Evolutionary conservation across 2,113 vertebrate species (phyloP).

Genomic region (Eleginops maclovinus): DNA sequence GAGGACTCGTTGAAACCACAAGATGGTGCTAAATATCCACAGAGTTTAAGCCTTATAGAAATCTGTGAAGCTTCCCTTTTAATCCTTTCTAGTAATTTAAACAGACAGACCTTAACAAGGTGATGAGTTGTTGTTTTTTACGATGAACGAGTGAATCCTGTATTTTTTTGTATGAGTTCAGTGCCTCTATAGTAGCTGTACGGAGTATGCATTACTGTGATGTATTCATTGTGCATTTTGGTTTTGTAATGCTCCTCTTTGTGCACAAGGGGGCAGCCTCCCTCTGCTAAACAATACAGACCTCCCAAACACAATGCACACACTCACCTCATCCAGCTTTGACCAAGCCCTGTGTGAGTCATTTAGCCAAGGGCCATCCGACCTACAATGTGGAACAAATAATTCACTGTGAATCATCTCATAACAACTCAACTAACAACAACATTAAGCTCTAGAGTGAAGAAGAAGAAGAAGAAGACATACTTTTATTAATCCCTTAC

Average conservation of each 20-base stretch:
- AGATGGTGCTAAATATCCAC: constrained; percentile 47
- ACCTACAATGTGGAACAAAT: neutral
- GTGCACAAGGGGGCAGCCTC: constrained; percentile 41
- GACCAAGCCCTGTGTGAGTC: neutral
- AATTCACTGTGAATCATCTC: neutral
- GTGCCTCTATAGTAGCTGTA: too few species aligned
- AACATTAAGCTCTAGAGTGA: too few species aligned
- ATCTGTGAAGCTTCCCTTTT: neutral
- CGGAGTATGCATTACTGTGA: neutral
- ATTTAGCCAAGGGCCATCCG: neutral
- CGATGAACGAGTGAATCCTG: neutral
- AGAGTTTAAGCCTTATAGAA: neutral
- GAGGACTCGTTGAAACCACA: constrained; percentile 28
- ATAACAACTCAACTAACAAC: neutral
- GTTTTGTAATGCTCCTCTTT: constrained; percentile 9
- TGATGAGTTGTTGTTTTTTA: neutral
- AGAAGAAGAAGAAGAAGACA: too few species aligned
- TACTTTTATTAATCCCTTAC: too few species aligned
- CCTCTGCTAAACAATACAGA: neutral
- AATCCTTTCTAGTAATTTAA: neutral
- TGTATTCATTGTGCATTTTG: neutral
- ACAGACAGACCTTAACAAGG: neutral
- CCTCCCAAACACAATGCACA: neutral
- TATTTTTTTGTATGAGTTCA: neutral
- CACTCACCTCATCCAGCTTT: constrained; percentile 2